Conservation (phyloP, 2,113 vertebrate genomes). For the Mirza zaza region DNA sequence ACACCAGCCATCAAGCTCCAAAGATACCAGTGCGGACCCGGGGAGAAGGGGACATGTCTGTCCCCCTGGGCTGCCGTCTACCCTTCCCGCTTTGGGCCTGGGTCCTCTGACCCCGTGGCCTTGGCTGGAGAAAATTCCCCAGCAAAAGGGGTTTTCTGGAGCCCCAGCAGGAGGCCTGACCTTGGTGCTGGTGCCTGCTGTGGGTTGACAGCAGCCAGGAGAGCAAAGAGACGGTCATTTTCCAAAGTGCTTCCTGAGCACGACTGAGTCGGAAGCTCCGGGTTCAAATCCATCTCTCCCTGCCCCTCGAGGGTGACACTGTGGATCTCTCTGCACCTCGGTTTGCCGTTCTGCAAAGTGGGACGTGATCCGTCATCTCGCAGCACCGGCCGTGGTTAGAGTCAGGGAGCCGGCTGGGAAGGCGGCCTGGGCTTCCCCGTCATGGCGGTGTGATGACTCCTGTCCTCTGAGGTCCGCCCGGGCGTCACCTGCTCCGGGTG, state of each 20-base stretch:
- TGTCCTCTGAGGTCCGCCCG: not conserved
- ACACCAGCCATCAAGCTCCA: no score
- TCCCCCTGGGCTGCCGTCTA: not conserved
- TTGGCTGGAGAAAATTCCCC: not conserved
- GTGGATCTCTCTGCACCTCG: not conserved
- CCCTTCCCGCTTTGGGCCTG: not conserved
- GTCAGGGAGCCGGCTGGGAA: not conserved
- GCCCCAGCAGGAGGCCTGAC: not conserved
- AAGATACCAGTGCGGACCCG: rapidly evolving
- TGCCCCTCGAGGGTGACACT: rapidly evolving
- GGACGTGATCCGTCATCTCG: not conserved
- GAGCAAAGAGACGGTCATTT: no score
- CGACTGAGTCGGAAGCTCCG: not conserved
- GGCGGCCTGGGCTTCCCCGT: no score
- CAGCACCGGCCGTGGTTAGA: not conserved
- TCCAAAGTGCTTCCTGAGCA: not conserved
- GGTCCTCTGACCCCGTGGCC: not conserved
- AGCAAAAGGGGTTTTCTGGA: not conserved
- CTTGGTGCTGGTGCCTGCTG: not conserved
- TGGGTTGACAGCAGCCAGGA: rapidly evolving
- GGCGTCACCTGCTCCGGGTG: not conserved
- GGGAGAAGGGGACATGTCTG: no score
- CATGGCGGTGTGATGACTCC: not conserved
- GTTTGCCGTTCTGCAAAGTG: not conserved
- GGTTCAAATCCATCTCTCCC: not conserved